A percentile compares a stretch with the other conserved stretches of the same genome.
These are phyloP conservation scores for Episyrphus balteatus DNA, from an alignment of 1,140 invertebrate genomes.

Conservation along the genomic window DNA sequence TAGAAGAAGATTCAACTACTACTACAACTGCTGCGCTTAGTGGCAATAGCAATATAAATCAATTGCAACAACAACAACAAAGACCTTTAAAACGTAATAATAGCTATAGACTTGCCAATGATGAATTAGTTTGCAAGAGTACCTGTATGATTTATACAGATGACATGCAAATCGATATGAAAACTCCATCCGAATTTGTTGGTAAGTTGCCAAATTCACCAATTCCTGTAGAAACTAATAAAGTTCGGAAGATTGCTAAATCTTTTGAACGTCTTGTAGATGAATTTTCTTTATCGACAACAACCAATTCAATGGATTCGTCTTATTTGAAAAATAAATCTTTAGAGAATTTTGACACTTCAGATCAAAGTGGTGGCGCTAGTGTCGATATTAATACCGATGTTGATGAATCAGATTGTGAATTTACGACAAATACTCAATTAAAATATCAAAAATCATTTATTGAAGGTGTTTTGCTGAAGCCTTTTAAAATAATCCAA, in stretches of 20 bases:
- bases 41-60: background rate
- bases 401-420: conserved; percentile 38
- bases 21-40: conserved; percentile 10
- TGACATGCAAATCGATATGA: background rate
- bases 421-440: background rate
- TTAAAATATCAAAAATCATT: conserved; percentile 32
- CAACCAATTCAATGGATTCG: conserved; percentile 22
- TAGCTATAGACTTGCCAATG: conserved; percentile 74
- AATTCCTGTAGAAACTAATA: conserved; percentile 5
- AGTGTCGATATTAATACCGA: conserved; percentile 12
- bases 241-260: conserved; percentile 27
- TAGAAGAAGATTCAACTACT: too few relatives aligned
- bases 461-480: conserved; percentile 28
- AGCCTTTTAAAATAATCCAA: conserved; percentile 30
- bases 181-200: too few relatives aligned
- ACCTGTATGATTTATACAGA: conserved; percentile 8
- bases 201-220: background rate
- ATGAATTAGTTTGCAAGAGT: conserved; percentile 13
- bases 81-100: conserved; percentile 61
- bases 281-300: conserved; percentile 31
- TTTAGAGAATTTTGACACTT: conserved; percentile 32
- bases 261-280: conserved; percentile 36
- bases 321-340: conserved; percentile 38
- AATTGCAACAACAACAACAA: conserved; percentile 6
- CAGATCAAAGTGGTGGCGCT: conserved; percentile 9